Evolutionary conservation across 2,797 vertebrate genomes (phyloP), one percentile per base, ranked within the genome.

Genomic region (Xiphorhynchus erythropygius): DNA sequence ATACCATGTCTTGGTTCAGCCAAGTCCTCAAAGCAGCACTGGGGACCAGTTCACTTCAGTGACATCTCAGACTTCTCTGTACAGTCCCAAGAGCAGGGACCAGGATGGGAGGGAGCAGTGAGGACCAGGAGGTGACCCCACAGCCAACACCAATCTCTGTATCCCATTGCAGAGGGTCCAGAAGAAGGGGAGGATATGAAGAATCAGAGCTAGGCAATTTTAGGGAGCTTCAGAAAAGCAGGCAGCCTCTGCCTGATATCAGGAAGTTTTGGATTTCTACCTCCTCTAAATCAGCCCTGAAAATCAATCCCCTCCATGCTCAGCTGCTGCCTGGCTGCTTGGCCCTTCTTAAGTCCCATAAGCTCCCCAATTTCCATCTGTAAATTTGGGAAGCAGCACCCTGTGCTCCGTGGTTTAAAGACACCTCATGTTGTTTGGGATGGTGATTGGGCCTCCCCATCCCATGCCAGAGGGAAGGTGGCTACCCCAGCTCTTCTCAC

Each of bases 81-180:
- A 8, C 6, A 0, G 32, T 4, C 44, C 52, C 4, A 0, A 44
- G 21, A 77, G n/a, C 0, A 42, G 30, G 62, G 27, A 39, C 3
- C 14, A 8, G 32, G 32, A 18, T 6, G 3, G 39, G 9, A 71
- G 25, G 49, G 46, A 65, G 30, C 27, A 1, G 35, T 0, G 5
- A 80, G 55, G 46, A 68, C 23, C 11, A 0, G n/a, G 65, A 46
- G 8, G 17, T n/a, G 70, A n/a, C 56, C 46, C 80, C 44, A 4
- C 52, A 55, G 67, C 67, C 2, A 1, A 1, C 3, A 0, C 22
- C 49, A 49, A 32, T 65, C 46, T 74, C 46, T 18, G 33, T 41
- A 15, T 24, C 18, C 42, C 17, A 0, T 12, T 11, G 3, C 19
- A 21, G 57, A 39, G 52, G 6, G 21, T 84, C 30, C 78, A 59